Percentiles rank a stretch among this genome's conserved stretches.
These are phyloP conservation scores for Gadopsis bispinosus DNA, from an alignment of 2,797 vertebrate genomes.

Conservation along the genomic window DNA sequence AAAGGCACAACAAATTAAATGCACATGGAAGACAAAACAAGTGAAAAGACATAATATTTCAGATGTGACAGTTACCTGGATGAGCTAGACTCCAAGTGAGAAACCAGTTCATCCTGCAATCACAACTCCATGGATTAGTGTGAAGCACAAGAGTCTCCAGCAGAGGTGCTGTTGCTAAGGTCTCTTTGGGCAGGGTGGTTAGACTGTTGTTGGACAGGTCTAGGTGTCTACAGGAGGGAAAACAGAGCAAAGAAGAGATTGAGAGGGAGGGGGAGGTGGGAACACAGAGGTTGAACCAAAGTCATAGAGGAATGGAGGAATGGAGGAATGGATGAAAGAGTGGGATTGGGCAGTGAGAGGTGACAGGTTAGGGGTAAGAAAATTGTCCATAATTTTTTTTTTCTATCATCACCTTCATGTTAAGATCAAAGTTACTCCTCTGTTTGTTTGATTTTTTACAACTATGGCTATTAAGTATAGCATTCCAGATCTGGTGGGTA, in stretches of 20 bases:
- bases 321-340: conserved; percentile 15
- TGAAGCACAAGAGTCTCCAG: conserved; percentile 91
- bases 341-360: conserved; percentile 22
- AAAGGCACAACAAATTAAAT: conserved; percentile 12
- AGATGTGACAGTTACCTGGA: conserved; percentile 82
- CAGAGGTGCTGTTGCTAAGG: conserved; percentile 85
- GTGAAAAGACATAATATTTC: conserved; percentile 13
- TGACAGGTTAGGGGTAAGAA: conserved; percentile 23
- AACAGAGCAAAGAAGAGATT: conserved; percentile 12
- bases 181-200: conserved; percentile 79
- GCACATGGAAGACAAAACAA: conserved; percentile 14
- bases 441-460: background rate
- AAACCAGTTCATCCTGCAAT: conserved; percentile 90
- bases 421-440: conserved; percentile 19
- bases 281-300: conserved; percentile 17
- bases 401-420: conserved; percentile 27
- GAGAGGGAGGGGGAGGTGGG: background rate
- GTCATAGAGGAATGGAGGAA: background rate
- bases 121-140: conserved; percentile 93
- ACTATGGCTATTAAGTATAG: background rate
- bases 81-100: conserved; percentile 85
- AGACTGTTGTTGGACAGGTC: conserved; percentile 94
- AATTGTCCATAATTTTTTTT: conserved; percentile 43
- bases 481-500: background rate
- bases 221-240: conserved; percentile 85